Evolutionary conservation across 2,888 invertebrate genomes (phyloP).

Genomic region (Mythimna pallens): DNA sequence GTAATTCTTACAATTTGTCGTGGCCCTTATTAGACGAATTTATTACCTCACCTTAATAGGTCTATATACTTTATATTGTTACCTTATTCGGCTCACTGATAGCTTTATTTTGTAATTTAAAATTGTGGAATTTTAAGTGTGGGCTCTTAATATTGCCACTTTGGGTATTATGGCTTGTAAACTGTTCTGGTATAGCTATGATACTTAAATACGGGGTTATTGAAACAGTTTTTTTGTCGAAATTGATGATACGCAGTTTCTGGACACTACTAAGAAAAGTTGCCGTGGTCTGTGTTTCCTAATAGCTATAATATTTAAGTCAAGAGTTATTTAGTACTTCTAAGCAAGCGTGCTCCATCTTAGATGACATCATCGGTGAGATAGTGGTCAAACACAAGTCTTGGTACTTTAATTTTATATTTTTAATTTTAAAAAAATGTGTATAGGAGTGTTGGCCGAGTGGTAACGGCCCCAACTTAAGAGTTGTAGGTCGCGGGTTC

Average conservation of each 20-base stretch:
- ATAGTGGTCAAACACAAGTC: no score
- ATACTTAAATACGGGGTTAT: conserved; percentile 14
- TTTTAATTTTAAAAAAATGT: no score
- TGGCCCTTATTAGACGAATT: conserved; percentile 74
- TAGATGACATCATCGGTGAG: no score
- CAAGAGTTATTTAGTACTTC: no score
- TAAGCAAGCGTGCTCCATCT: no score
- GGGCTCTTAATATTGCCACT: conserved; percentile 14
- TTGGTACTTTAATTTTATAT: no score
- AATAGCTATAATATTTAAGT: no score
- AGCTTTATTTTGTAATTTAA: conserved; percentile 68
- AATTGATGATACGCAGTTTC: conserved; percentile 8
- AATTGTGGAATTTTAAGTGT: conserved; percentile 56
- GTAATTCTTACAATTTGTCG: conserved; percentile 82
- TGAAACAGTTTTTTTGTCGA: conserved; percentile 9
- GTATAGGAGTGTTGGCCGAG: no score
- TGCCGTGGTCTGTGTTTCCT: no score
- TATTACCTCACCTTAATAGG: conserved; percentile 73
- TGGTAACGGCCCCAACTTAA: no score
- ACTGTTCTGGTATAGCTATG: conserved; percentile 7
- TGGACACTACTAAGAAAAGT: neutral
- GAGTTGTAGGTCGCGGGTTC: no score
- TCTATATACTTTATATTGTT: conserved; percentile 70
- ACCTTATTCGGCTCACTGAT: conserved; percentile 65
- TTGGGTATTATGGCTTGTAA: conserved; percentile 36